Base-by-base conservation (phyloP, 2,113 vertebrate genomes). In the Rattus rattus region DNA sequence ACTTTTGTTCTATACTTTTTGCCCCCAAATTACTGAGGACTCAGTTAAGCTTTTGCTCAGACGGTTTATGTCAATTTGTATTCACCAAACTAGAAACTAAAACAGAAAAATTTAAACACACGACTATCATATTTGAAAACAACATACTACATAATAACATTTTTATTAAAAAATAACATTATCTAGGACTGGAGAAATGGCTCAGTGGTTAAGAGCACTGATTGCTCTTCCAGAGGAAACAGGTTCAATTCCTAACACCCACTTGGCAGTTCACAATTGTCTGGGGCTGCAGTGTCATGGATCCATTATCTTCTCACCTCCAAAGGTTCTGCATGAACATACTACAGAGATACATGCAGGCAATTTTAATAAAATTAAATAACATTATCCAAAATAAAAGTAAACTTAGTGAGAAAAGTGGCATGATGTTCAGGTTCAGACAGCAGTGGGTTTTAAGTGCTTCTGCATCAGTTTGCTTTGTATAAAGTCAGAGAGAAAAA, bases 81-180 rank as follows among this genome's bases (percentile, higher is more conserved):
- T 89, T 89, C 90, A 80, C 20, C 13, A 88, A 84, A 75, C 39
- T 79, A 92, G 43, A 96, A 83, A 95, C n/a, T 88, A 95, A 94
- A 92, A 90, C 69, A 90, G 19, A 69, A 76, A 91, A 91, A 12
- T 47, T 59, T 9, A 92, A 81, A 67, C 33, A 87, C 6, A 52
- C 28, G 49, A 59, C 36, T 73, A 56, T n/a, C 16, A 73, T 26
- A 8, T 5, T 56, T 88, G 43, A 54, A 88, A 54, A 72, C 17
- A 72, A n/a, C 81, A 84, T 39, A 73, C 22, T 88, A 22, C 36
- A 6, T 54, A 2, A 26, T 88, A 56, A 83, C 93, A 91, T 67
- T 80, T 90, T 95, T 65, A 92, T 14, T 19, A 95, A 90, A 92
- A 73, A 39, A 19, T 22, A 72, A 19, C 36, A 72, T 36, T 69